Percentiles rank a stretch among this genome's conserved stretches.
Evolutionary conservation across 2,797 vertebrate genomes (phyloP).

Genomic region (Phrynocephalus forsythii): DNA sequence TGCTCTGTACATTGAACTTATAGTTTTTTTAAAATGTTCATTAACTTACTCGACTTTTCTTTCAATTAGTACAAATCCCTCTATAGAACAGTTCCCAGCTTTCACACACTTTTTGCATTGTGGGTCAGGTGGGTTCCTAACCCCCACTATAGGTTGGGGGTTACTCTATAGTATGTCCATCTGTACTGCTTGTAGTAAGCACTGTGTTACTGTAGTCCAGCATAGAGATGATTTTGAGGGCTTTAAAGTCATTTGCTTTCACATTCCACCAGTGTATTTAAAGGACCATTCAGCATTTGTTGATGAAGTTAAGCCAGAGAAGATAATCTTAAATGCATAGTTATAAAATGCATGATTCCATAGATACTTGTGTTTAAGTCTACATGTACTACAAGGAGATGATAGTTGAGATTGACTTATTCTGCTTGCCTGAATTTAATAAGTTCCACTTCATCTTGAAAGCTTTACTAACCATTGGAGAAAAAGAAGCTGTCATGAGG

Average conservation of each 20-base stretch:
- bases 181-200: neutral
- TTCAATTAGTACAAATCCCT: too few species aligned
- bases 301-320: neutral
- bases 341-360: neutral
- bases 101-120: too few species aligned
- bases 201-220: neutral
- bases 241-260: neutral
- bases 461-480: conserved; percentile 6
- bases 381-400: neutral
- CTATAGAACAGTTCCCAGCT: too few species aligned
- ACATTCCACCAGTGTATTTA: neutral
- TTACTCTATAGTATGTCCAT: too few species aligned
- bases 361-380: neutral
- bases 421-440: conserved; percentile 13
- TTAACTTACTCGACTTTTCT: too few species aligned
- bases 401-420: neutral
- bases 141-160: too few species aligned
- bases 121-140: too few species aligned
- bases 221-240: neutral
- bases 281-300: neutral
- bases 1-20: too few species aligned
- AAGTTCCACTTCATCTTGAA: neutral
- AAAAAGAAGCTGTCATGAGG: conserved; percentile 7
- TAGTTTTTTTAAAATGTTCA: too few species aligned
- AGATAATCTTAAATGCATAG: neutral